phyloP scores from a whole-genome alignment of 2,888 invertebrate species.

The Sturmia bella region DNA sequence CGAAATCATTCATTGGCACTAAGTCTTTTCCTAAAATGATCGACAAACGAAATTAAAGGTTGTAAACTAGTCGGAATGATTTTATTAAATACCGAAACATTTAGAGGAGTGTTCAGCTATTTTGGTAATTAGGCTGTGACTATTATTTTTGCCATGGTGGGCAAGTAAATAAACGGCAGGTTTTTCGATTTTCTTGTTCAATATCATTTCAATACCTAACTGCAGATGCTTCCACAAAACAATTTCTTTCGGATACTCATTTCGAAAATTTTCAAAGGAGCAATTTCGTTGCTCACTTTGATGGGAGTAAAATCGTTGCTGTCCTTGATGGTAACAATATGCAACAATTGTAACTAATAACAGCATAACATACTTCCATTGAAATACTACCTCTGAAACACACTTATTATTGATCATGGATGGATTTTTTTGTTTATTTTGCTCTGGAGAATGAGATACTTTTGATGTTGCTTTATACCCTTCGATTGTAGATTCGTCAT shows the following conservation, averaged over 20 bases:
- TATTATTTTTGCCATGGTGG: slow-evolving; percentile 67
- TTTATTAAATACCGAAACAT: slow-evolving; percentile 76
- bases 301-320: slow-evolving; percentile 69
- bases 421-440: too few species aligned
- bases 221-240: slow-evolving; percentile 72
- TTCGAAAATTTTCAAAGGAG: slow-evolving; percentile 70
- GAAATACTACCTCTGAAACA: too few species aligned
- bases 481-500: not conserved
- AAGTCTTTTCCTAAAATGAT: slow-evolving; percentile 21
- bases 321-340: too few species aligned
- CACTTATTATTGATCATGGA: too few species aligned
- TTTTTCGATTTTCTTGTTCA: slow-evolving; percentile 72
- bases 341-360: too few species aligned
- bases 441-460: too few species aligned
- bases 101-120: slow-evolving; percentile 74
- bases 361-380: too few species aligned
- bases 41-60: not conserved
- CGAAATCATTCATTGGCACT: slow-evolving; percentile 75
- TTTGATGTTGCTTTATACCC: not conserved
- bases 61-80: not conserved
- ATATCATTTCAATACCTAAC: slow-evolving; percentile 73
- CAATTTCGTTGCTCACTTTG: slow-evolving; percentile 69
- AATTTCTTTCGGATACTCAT: slow-evolving; percentile 71
- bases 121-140: slow-evolving; percentile 71
- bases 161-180: slow-evolving; percentile 77